Evolutionary conservation across 2,113 vertebrate species (phyloP), one percentile per base, ranked within the genome.

Genomic region (Cnemophilus loriae): DNA sequence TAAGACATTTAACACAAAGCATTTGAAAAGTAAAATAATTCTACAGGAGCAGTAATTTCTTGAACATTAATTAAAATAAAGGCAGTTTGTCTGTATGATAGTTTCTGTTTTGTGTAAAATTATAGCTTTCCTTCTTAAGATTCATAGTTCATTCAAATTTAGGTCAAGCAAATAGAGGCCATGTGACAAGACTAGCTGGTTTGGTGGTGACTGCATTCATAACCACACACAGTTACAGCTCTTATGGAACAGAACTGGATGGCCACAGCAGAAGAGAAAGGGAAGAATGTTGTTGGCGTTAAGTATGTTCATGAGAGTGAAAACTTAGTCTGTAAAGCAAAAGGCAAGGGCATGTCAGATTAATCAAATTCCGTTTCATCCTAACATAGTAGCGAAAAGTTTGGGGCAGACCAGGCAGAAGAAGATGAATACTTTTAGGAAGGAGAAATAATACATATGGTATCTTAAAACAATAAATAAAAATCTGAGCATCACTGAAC

Each of bases 181-280:
- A 2, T 52, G 28, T 41, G n/a, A 44, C 28, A 46, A 60, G 52
- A 21, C n/a, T 77, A 17, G 15, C 32, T 32, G 46, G 15, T 83
- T 73, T 88, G 21, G 7, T 80, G 41, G 7, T 93, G 35, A 33
- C 37, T 41, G 16, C 4, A 9, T 79, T 82, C 9, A 4, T 64
- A 49, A 39, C 9, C 27, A 22, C 3, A 5, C 0, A 1, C 4
- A 24, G 7, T 56, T 80, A 22, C 1, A 8, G 17, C 35, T 71
- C 4, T 55, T 64, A 8, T 0, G 5, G 21, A 50, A 15, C 23
- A n/a, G 37, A 60, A 19, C 61, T 73, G 42, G 12, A 8, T 68
- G 28, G 35, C 46, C 42, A 16, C 27, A 50, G 18, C 30, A 52
- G 64, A 68, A 41, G 32, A 41, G 52, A 79, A 83, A 41, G 21